Percentiles rank a stretch among this genome's conserved stretches.
Conservation (phyloP, 2,888 invertebrate genomes). For the Leucoma salicis region DNA sequence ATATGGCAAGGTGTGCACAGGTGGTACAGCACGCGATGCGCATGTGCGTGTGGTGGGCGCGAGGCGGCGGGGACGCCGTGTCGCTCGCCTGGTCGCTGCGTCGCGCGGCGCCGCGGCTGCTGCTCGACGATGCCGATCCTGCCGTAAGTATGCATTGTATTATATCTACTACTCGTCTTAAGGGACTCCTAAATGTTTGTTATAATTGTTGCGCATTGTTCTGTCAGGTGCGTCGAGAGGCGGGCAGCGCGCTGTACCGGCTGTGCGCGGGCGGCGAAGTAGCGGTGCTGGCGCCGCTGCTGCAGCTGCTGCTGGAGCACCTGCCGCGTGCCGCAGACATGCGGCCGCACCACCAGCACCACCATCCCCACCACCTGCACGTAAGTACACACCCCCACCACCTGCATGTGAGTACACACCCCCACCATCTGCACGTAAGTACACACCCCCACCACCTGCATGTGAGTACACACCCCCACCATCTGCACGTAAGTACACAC, state of each 20-base stretch:
- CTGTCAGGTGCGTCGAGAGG: constrained; percentile 94
- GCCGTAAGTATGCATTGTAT: constrained; percentile 47
- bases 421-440: too few species aligned
- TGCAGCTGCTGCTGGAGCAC: constrained; percentile 90
- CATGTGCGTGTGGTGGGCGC: constrained; percentile 95
- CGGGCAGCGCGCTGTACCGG: constrained; percentile 95
- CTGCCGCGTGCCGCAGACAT: constrained; percentile 93
- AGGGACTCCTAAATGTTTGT: too few species aligned
- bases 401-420: too few species aligned
- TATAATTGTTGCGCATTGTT: too few species aligned
- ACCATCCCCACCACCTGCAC: constrained; percentile 57
- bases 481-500: too few species aligned
- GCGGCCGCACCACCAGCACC: constrained; percentile 81
- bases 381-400: constrained; percentile 32
- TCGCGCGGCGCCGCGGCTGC: constrained; percentile 91
- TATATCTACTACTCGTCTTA: too few species aligned
- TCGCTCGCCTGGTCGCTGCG: constrained; percentile 90
- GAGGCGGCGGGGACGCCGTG: constrained; percentile 91
- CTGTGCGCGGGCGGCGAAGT: constrained; percentile 89
- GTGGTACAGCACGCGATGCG: constrained; percentile 96
- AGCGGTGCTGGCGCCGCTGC: constrained; percentile 87
- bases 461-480: too few species aligned
- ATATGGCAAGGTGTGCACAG: too few species aligned
- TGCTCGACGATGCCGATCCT: constrained; percentile 96
- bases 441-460: too few species aligned